phyloP scores from a whole-genome alignment of 2,888 invertebrate species.

The Gari tellinella region DNA sequence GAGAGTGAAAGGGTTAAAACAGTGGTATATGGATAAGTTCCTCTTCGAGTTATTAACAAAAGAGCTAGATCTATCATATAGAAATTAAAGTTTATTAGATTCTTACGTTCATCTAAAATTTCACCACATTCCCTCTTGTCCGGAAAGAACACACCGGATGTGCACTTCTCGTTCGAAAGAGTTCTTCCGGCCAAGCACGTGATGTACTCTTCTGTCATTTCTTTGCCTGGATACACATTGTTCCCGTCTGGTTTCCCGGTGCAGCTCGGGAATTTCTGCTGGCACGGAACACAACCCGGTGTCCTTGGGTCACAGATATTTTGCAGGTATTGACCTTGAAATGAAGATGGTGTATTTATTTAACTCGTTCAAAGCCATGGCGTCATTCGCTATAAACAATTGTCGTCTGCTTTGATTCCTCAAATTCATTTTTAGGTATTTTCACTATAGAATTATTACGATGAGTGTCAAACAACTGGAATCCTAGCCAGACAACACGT shows the following conservation, averaged over 20 bases:
- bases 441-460: no score
- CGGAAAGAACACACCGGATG: constrained; percentile 57
- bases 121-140: constrained; percentile 56
- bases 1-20: no score
- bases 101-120: constrained; percentile 59
- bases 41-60: no score
- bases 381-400: no score
- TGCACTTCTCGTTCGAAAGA: constrained; percentile 50
- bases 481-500: no score
- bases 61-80: no score
- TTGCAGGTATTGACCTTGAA: constrained; percentile 66
- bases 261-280: constrained; percentile 62
- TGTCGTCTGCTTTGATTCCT: no score
- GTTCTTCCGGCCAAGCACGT: constrained; percentile 60
- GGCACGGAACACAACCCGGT: constrained; percentile 58
- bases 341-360: background rate
- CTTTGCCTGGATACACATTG: constrained; percentile 55
- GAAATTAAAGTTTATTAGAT: no score
- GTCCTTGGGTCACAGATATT: constrained; percentile 60
- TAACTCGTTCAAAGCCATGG: no score
- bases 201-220: constrained; percentile 56
- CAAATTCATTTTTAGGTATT: no score
- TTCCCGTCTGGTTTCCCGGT: constrained; percentile 56
- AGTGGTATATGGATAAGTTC: no score
- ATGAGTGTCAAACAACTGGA: no score